Evolutionary conservation across 2,888 invertebrate species (phyloP).

Genomic region (Leucania comma): DNA sequence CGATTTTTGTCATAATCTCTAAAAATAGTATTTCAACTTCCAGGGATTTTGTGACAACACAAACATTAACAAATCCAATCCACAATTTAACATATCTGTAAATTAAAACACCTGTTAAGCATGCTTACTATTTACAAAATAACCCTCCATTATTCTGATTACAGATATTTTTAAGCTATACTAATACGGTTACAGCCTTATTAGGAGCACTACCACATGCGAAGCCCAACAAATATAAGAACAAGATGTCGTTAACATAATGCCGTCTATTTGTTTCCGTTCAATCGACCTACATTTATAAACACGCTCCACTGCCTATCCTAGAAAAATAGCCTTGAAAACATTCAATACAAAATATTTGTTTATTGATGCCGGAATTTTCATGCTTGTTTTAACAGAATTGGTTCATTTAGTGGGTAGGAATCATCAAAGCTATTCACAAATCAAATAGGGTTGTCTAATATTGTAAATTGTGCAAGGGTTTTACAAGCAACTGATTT

Average conservation of each 20-base stretch:
- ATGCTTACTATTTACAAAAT: constrained; percentile 43
- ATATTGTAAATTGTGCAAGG: constrained; percentile 19
- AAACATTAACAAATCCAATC: constrained; percentile 1
- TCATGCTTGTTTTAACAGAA: constrained; percentile 32
- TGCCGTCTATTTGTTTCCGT: constrained; percentile 54
- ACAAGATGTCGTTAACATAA: constrained; percentile 62
- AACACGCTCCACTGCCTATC: constrained; percentile 39
- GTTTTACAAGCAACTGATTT: constrained; percentile 26
- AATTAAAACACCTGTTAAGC: constrained; percentile 20
- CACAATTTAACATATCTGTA: constrained; percentile 5
- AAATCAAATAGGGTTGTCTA: constrained; percentile 15
- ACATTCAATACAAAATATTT: constrained; percentile 20
- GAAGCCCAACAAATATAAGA: constrained; percentile 76
- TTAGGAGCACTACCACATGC: constrained; percentile 72
- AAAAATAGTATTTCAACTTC: neutral
- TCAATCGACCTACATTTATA: constrained; percentile 60
- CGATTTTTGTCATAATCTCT: constrained; percentile 5
- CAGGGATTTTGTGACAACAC: neutral
- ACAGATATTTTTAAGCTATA: constrained; percentile 46
- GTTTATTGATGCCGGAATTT: constrained; percentile 19
- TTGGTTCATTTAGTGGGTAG: neutral
- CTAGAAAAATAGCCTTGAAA: constrained; percentile 32
- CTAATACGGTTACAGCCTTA: constrained; percentile 75
- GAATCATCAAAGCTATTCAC: constrained; percentile 9
- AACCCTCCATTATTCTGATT: constrained; percentile 16